A percentile compares a stretch with the other conserved stretches of the same genome.
phyloP scores from a whole-genome alignment of 2,888 invertebrate species.

The Drosophila pseudotakahashii region DNA sequence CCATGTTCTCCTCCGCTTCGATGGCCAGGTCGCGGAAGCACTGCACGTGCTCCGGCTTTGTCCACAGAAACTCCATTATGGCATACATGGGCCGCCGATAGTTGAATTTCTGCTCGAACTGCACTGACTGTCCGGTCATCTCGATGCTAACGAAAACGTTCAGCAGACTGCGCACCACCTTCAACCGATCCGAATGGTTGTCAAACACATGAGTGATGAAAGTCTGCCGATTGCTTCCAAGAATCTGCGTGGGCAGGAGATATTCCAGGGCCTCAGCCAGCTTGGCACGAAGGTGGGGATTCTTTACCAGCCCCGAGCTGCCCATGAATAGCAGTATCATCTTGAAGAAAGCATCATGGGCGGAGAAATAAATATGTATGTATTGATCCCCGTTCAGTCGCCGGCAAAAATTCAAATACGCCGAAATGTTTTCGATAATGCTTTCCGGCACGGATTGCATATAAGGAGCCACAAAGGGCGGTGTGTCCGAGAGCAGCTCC shows the following conservation, averaged over 20 bases:
- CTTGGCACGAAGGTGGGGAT: conserved; percentile 96
- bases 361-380: conserved; percentile 87
- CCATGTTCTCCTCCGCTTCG: conserved; percentile 94
- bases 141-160: conserved; percentile 98
- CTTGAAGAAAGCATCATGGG: conserved; percentile 86
- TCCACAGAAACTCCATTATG: conserved; percentile 96
- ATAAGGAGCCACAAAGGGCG: conserved; percentile 89
- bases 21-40: conserved; percentile 91
- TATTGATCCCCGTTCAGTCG: conserved; percentile 89
- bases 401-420: conserved; percentile 90
- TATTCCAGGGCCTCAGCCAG: conserved; percentile 95
- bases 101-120: conserved; percentile 98
- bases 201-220: conserved; percentile 91
- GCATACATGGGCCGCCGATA: conserved; percentile 97
- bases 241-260: conserved; percentile 89
- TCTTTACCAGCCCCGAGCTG: conserved; percentile 91
- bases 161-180: conserved; percentile 92
- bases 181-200: conserved; percentile 89
- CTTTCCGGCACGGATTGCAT: conserved; percentile 95
- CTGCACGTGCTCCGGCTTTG: conserved; percentile 90
- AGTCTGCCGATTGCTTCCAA: conserved; percentile 76
- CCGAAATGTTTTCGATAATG: conserved; percentile 93
- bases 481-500: conserved; percentile 84
- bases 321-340: conserved; percentile 96
- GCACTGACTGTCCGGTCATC: conserved; percentile 97